Base-by-base conservation (phyloP, 2,797 vertebrate genomes). In the Parauchenoglanis punctatus region DNA sequence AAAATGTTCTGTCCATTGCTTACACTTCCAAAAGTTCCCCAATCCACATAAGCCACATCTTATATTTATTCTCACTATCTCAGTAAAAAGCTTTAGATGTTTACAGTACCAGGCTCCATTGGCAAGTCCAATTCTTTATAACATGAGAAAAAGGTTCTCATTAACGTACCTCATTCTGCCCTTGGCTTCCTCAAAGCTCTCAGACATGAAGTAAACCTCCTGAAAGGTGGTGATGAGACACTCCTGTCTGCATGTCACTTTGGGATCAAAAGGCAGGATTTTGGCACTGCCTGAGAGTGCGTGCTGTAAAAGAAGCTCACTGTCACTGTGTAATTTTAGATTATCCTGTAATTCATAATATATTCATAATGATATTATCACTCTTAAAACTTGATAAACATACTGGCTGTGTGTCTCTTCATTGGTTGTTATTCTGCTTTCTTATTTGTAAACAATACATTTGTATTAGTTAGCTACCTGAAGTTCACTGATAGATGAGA, bases 401-500 rank as follows among this genome's bases (percentile, higher is more conserved):
- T 28, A 76, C n/a, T 52, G n/a, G n/a, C 3, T 76, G 46, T 17
- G 2, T 52, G 73, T 46, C 35, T 78, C 52, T 78, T 17, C 28
- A 58, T 35, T 78, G 8, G 52, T 56, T 7, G 15, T 18, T 78
- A 12, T 58, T 56, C 15, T 31, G 49, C n/a, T 54, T 20, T 77
- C 31, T 77, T 8, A 28, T 7, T 28, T 28, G 44, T 25, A 25
- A 73, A 59, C 77, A 25, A 12, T 40, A 40, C 8, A 44, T 61
- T 25, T 81, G 10, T 59, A 81, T 81, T 44, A 40, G 78, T 67
- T 63, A 46, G 70, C 40, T 81, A 96, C 94, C 92, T 97, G 97
- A 61, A 99, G 97, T 92, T 99, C 98, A 90, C 99, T 98, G 92
- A 99, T 97, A 0, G 98, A 99, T 59, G 98, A 99, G 73, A 99